Base-by-base conservation (phyloP, 2,797 vertebrate genomes). In the Spinibarbus caldwelli region DNA sequence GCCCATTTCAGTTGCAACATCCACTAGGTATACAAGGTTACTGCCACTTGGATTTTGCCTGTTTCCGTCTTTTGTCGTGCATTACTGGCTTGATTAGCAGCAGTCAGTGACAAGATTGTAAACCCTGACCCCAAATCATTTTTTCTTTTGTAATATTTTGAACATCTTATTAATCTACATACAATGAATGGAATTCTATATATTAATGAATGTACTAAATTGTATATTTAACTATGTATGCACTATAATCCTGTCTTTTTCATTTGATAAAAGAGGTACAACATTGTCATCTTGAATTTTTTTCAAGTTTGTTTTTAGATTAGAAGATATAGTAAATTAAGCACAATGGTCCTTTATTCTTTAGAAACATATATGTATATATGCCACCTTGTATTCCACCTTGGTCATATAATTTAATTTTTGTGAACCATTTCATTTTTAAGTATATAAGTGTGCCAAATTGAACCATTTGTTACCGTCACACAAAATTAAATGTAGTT, bases 171-270 rank as follows among this genome's bases (percentile, higher is more conserved):
- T 83, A 21, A 78, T 85, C 84, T 77, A 72, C 64, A 67, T 73
- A 70, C 31, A 82, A 86, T 57, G 31, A 86, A 77, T 70, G 59
- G 79, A 83, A 34, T 34, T 83, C 26, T 31, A 54, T 67, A 43
- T 88, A 64, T 86, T 87, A 92, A 76, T 92, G 87, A 92, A 92
- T 91, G 88, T 89, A 90, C 89, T 90, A 91, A 88, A 80, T 88
- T 72, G 90, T 90, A 86, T 91, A 83, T 93, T 91, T 92, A 91
- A 91, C 87, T 88, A 89, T 92, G 86, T 90, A 89, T 80, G 89
- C 67, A 73, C 54, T 76, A 82, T 82, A 84, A 71, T 77, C 90
- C 68, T 91, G 87, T 92, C 67, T 89, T 87, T 88, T 84, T 89
- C 89, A 80, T 86, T 83, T 83, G 77, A 84, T 54, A 79, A 88